Evolutionary conservation across 2,888 invertebrate genomes (phyloP), one percentile per base, ranked within the genome.

Genomic region (Teleiodes luculella): DNA sequence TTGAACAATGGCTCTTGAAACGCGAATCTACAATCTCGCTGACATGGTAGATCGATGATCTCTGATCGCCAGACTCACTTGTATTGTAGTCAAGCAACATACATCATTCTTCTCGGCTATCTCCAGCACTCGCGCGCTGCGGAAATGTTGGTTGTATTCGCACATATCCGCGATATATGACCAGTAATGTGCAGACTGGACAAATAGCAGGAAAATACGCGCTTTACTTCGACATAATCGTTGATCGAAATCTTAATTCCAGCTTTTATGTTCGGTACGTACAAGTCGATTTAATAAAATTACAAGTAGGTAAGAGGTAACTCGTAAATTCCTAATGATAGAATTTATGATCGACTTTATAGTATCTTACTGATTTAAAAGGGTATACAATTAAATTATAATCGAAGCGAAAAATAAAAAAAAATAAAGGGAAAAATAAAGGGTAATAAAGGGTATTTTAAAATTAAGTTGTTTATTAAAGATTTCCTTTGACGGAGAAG

Each of bases 11-110:
- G 53, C 14, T 53, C 16, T 37, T 10, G 4, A 3, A 31, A 30
- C 36, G 53, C 53, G 39, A 39, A 53, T 53, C 52, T 43, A 13
- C 47, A 16, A 46, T 53, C 47, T 14, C 47, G 53, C 30, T 47
- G 53, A 53, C 53, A 53, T 30, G 53, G 39, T n/a, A 47, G 53
- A 47, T 53, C 53, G 53, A 53, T 53, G 53, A 31, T 45, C 52
- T 24, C 24, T 24, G 24, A 24, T 24, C 24, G 24, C 24, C 24
- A 4, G 24, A 24, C 24, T 24, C 24, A 24, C 24, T 24, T 24
- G 24, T 24, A 24, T 24, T 24, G 24, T 24, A 24, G 50, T 10
- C 5, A 33, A n/a, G 33, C 1, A n/a, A 13, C 35, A 20, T 49
- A n/a, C n/a, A 14, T 13, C 37, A 47, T 47, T 47, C 53, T 46